These are phyloP conservation scores for Gambusia affinis DNA, from an alignment of 2,113 vertebrate species.

Conservation along the genomic window DNA sequence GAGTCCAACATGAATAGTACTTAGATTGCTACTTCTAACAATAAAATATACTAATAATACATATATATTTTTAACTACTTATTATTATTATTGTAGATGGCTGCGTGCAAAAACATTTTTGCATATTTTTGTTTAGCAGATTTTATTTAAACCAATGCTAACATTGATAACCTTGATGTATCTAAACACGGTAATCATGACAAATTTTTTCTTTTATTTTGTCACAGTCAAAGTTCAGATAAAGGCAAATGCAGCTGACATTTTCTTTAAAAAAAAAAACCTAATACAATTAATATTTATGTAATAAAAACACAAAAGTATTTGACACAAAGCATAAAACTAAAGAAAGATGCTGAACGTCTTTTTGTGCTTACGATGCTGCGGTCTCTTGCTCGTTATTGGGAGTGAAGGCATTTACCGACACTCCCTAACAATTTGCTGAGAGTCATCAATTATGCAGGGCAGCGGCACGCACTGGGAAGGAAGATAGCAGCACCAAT, in stretches of 20 bases:
- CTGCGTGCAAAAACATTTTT: too few relatives aligned
- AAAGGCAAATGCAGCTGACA: neutral
- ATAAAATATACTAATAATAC: too few relatives aligned
- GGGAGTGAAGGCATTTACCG: slow-evolving; percentile 76
- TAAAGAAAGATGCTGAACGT: slow-evolving; percentile 11
- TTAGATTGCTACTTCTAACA: too few relatives aligned
- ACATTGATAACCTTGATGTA: too few relatives aligned
- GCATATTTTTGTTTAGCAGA: too few relatives aligned
- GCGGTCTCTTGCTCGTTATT: slow-evolving; percentile 73
- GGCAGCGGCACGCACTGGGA: slow-evolving; percentile 83
- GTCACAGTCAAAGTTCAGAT: neutral
- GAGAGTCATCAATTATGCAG: slow-evolving; percentile 91
- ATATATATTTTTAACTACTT: too few relatives aligned
- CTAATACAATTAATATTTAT: neutral
- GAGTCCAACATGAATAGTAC: too few relatives aligned
- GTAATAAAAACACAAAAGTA: neutral
- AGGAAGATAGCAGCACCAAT: slow-evolving; percentile 87
- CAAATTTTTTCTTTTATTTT: too few relatives aligned
- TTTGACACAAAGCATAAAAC: neutral
- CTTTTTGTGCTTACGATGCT: slow-evolving; percentile 66
- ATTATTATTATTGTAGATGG: too few relatives aligned
- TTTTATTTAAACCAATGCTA: too few relatives aligned
- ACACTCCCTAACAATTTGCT: slow-evolving; percentile 87
- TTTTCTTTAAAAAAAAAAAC: neutral
- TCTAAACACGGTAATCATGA: too few relatives aligned